Evolutionary conservation across 2,888 invertebrate species (phyloP).

Genomic region (Xanthia icteritia): DNA sequence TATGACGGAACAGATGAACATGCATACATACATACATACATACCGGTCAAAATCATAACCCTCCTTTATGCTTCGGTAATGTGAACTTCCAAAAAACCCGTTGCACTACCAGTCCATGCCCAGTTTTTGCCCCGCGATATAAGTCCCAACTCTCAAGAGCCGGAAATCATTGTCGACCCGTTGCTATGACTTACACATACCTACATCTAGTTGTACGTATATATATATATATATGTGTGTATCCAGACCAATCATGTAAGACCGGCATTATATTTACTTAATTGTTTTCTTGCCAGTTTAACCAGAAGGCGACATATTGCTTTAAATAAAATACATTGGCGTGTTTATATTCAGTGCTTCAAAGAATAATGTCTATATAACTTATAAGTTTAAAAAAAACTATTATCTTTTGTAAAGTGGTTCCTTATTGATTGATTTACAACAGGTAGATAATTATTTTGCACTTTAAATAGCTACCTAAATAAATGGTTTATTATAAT

Average conservation of each 20-base stretch:
- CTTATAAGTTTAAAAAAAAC: neutral
- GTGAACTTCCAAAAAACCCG: neutral
- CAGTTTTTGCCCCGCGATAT: neutral
- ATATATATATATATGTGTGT: too few species aligned
- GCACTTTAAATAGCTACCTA: neutral
- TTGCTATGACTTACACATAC: neutral
- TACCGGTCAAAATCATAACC: too few species aligned
- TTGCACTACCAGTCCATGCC: neutral
- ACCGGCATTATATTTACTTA: neutral
- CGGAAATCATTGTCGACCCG: constrained; percentile 2
- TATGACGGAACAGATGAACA: too few species aligned
- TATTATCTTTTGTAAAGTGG: constrained; percentile 27
- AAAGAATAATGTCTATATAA: constrained; percentile 23
- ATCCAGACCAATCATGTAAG: neutral
- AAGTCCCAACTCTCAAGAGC: neutral
- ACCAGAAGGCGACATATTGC: constrained; percentile 8
- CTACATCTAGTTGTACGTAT: neutral
- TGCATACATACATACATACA: too few species aligned
- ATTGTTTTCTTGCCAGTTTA: constrained; percentile 12
- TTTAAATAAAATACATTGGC: constrained; percentile 24
- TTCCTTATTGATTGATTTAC: constrained; percentile 38
- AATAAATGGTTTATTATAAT: neutral
- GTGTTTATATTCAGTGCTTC: constrained; percentile 32
- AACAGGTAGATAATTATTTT: neutral
- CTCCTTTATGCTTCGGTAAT: too few species aligned